Percentiles rank a stretch among this genome's conserved stretches.
Conservation (phyloP, 2,113 vertebrate species). For the Lasiurus cinereus region DNA sequence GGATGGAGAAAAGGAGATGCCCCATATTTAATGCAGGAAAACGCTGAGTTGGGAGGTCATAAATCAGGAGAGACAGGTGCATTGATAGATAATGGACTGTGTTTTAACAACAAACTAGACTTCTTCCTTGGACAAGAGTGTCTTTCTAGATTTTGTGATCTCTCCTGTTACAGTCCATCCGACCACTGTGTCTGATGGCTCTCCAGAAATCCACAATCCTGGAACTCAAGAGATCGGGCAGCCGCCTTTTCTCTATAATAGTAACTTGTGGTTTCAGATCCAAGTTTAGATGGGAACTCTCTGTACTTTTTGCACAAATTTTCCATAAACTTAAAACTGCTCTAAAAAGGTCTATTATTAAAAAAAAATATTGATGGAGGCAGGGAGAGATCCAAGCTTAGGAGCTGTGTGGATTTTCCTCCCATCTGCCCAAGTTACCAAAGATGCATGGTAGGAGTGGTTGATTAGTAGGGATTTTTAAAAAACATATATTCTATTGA, state of each 20-base stretch:
- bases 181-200: neutral
- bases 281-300: conserved; percentile 53
- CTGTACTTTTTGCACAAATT: conserved; percentile 26
- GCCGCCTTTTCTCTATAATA: neutral
- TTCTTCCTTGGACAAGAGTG: neutral
- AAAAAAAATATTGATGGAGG: neutral
- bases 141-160: neutral
- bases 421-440: neutral
- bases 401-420: neutral
- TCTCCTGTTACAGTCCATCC: accelerated
- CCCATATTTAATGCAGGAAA: neutral
- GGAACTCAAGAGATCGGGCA: neutral
- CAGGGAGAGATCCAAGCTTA: neutral
- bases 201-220: neutral
- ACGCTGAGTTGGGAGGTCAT: neutral
- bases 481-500: too few species aligned
- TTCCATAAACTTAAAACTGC: conserved; percentile 35
- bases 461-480: conserved; percentile 8
- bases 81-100: neutral
- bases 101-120: neutral
- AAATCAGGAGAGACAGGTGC: neutral
- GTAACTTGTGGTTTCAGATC: conserved; percentile 32
- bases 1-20: neutral
- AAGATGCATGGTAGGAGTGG: neutral
- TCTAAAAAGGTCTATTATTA: conserved; percentile 25